A percentile compares a stretch with the other conserved stretches of the same genome.
These are phyloP conservation scores for Cinclus cinclus DNA, from an alignment of 2,113 vertebrate genomes.

Conservation along the genomic window DNA sequence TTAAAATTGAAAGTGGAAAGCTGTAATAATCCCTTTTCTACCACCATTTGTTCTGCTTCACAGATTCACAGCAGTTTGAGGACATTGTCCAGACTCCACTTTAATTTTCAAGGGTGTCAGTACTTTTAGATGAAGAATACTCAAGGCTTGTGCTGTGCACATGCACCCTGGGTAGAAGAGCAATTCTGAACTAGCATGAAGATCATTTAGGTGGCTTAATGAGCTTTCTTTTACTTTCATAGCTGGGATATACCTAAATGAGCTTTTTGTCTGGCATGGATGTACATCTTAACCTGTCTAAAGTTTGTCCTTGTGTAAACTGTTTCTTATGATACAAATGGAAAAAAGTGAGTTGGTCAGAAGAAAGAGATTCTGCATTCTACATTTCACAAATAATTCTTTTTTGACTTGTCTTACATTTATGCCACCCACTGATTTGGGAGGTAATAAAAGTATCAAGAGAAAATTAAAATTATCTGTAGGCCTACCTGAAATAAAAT, in stretches of 20 bases:
- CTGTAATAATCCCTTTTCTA: neutral
- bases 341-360: neutral
- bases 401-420: neutral
- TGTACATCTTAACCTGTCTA: neutral
- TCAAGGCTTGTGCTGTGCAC: accelerated
- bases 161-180: neutral
- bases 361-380: neutral
- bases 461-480: neutral
- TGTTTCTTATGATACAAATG: neutral
- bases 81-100: neutral
- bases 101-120: constrained; percentile 15
- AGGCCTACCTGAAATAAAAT: neutral
- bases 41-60: neutral
- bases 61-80: neutral
- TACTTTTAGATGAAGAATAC: constrained; percentile 12
- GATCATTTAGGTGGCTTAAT: neutral
- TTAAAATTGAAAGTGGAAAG: neutral
- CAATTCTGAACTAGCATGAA: neutral
- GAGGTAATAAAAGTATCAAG: neutral
- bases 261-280: neutral
- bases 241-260: neutral
- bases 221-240: constrained; percentile 1
- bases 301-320: neutral
- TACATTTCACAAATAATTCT: neutral
- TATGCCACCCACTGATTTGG: neutral